Conservation (phyloP, 1,140 invertebrate genomes). For the Drosophila repleta region DNA sequence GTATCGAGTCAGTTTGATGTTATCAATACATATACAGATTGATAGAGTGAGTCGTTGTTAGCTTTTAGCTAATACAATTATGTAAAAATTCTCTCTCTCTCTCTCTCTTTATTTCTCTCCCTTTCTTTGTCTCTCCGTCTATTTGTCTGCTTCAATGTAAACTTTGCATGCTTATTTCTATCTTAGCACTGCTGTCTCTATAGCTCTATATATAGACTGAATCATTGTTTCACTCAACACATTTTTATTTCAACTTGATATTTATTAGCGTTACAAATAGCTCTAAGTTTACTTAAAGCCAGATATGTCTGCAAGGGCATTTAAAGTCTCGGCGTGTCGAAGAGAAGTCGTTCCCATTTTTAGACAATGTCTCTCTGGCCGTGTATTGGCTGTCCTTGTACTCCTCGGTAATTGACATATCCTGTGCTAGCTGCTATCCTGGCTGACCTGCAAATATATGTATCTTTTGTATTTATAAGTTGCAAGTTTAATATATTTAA, state of each 20-base stretch:
- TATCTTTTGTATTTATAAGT: background rate
- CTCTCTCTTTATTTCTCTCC: background rate
- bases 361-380: too few species aligned
- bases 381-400: background rate
- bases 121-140: background rate
- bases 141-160: background rate
- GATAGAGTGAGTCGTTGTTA: too few species aligned
- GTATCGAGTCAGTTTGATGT: too few species aligned
- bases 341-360: too few species aligned
- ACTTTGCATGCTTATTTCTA: background rate
- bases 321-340: too few species aligned
- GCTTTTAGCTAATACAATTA: too few species aligned
- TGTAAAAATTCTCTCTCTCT: too few species aligned
- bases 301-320: too few species aligned
- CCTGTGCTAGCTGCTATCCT: conserved; percentile 2
- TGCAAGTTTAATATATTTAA: conserved; percentile 3
- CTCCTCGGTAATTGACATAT: background rate
- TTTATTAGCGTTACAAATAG: background rate
- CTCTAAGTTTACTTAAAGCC: too few species aligned
- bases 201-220: too few species aligned
- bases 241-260: background rate
- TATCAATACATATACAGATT: background rate
- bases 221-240: too few species aligned
- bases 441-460: background rate
- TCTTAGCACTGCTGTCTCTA: background rate